A percentile compares a stretch with the other conserved stretches of the same genome.
Evolutionary conservation across 2,797 vertebrate genomes (phyloP).

Genomic region (Mus minutoides): DNA sequence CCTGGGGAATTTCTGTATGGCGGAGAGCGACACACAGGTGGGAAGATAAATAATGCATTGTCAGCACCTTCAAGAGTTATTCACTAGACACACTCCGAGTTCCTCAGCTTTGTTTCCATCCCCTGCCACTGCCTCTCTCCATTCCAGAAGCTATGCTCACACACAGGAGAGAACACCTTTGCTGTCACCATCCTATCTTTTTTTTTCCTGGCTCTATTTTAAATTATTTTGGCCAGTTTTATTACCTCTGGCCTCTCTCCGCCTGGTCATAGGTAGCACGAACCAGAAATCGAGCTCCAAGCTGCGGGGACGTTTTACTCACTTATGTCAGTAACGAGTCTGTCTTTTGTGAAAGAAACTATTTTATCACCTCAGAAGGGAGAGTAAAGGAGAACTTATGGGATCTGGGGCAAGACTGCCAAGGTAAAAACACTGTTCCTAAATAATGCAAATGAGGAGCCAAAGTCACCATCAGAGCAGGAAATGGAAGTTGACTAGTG

Average conservation of each 20-base stretch:
- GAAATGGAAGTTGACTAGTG: neutral
- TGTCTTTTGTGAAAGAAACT: neutral
- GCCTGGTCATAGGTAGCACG: neutral
- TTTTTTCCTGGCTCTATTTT: constrained; percentile 16
- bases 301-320: neutral
- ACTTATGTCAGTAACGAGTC: neutral
- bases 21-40: neutral
- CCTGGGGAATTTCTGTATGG: constrained; percentile 37
- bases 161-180: neutral
- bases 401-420: neutral
- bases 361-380: neutral
- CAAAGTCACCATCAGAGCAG: neutral
- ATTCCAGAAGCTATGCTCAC: neutral
- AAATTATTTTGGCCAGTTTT: neutral
- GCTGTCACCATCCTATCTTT: neutral
- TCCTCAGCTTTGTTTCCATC: neutral
- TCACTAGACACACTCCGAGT: neutral
- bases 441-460: neutral
- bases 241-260: constrained; percentile 25
- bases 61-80: constrained; percentile 12
- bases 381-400: neutral
- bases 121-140: no score
- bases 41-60: constrained; percentile 57
- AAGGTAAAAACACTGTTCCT: neutral
- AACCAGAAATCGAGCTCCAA: neutral